Evolutionary conservation across 2,888 invertebrate genomes (phyloP).

Genomic region (Sialis lutaria): DNA sequence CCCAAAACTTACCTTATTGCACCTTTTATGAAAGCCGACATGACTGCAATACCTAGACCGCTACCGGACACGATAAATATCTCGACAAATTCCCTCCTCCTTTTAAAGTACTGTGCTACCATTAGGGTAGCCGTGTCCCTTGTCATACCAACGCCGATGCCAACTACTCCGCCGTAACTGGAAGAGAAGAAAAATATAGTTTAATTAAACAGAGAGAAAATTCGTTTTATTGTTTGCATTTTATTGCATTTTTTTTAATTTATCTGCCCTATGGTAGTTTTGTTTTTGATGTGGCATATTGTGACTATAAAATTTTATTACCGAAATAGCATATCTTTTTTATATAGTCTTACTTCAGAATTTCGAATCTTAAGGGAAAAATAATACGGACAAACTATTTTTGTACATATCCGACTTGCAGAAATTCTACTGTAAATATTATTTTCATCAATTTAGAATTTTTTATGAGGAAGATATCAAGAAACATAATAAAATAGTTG

Average conservation of each 20-base stretch:
- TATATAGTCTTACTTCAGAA: too few relatives aligned
- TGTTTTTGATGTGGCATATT: neutral
- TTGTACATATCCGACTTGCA: too few relatives aligned
- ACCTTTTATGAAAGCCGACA: constrained; percentile 66
- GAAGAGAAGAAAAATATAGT: constrained; percentile 23
- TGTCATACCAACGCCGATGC: constrained; percentile 71
- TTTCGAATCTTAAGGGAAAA: too few relatives aligned
- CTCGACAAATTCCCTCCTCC: constrained; percentile 69
- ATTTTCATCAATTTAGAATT: too few relatives aligned
- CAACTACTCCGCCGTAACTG: constrained; percentile 61
- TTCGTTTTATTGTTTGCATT: neutral
- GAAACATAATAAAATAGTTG: too few relatives aligned
- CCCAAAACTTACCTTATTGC: constrained; percentile 42
- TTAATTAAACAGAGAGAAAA: neutral
- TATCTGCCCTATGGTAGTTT: neutral
- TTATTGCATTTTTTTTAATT: neutral
- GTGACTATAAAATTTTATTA: neutral
- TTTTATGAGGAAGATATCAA: too few relatives aligned
- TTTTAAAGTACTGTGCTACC: constrained; percentile 82
- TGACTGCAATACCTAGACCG: constrained; percentile 67
- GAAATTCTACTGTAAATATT: too few relatives aligned
- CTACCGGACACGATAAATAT: constrained; percentile 76
- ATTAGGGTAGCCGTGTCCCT: constrained; percentile 74
- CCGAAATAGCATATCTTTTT: too few relatives aligned
- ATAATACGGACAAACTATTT: too few relatives aligned